Conservation (phyloP, 1,140 invertebrate genomes). For the Stegodyphus mimosarum region DNA sequence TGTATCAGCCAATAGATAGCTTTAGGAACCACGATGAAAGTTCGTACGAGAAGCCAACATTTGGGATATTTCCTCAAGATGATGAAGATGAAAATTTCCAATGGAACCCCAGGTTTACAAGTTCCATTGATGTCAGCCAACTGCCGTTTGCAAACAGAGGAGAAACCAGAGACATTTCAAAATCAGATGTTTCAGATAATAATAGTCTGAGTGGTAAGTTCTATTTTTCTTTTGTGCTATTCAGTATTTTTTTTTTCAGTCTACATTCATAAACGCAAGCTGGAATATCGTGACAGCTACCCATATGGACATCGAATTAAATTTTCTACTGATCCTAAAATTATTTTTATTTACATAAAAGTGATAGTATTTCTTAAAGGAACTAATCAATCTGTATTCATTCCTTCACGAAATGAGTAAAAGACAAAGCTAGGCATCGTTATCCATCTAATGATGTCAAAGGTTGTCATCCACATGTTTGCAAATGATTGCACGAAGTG, state of each 20-base stretch:
- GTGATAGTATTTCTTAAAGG: too few relatives aligned
- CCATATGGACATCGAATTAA: too few relatives aligned
- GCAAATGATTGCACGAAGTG: too few relatives aligned
- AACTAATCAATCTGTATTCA: too few relatives aligned
- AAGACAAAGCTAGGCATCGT: too few relatives aligned
- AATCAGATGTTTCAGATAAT: not conserved
- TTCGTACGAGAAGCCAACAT: not conserved
- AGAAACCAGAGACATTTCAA: not conserved
- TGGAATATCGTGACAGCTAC: too few relatives aligned
- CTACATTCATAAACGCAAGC: too few relatives aligned
- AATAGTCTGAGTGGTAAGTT: constrained; percentile 28
- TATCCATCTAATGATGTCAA: too few relatives aligned
- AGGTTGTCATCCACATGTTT: too few relatives aligned
- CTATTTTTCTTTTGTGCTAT: not conserved
- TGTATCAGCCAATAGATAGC: constrained; percentile 4
- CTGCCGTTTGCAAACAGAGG: constrained; percentile 24
- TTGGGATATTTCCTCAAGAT: not conserved
- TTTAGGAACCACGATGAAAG: constrained; percentile 12
- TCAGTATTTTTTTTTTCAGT: not conserved
- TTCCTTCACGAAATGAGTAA: too few relatives aligned
- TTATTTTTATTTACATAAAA: too few relatives aligned
- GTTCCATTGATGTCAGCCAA: not conserved
- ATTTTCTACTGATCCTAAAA: too few relatives aligned
- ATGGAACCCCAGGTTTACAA: constrained; percentile 33
- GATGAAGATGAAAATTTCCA: constrained; percentile 67